Conservation (phyloP, 2,113 vertebrate species). For the Datnioides undecimradiatus region DNA sequence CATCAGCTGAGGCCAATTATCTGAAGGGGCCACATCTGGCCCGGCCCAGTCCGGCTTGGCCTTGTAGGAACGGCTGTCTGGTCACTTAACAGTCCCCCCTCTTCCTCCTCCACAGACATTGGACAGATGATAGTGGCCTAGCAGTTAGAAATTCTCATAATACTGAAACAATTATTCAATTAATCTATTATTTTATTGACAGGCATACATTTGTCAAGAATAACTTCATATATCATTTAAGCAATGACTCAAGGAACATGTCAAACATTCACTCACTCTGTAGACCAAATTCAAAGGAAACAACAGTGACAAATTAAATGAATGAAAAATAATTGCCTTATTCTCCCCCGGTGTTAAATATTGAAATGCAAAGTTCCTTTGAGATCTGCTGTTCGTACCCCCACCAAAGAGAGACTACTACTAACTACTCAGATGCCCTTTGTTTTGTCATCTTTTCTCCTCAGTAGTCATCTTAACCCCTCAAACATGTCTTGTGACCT, state of each 20-base stretch:
- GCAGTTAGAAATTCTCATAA: background rate
- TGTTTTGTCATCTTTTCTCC: background rate
- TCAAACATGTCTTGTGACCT: constrained; percentile 3
- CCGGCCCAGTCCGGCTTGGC: constrained; percentile 25
- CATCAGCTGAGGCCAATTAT: constrained; percentile 74
- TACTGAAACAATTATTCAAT: background rate
- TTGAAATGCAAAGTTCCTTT: no score
- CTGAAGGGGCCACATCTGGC: constrained; percentile 66
- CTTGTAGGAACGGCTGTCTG: constrained; percentile 23
- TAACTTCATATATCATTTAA: background rate
- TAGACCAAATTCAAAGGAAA: no score
- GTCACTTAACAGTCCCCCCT: constrained; percentile 18
- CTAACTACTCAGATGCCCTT: constrained; percentile 14
- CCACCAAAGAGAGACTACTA: background rate
- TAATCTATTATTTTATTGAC: background rate
- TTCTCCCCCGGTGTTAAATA: no score
- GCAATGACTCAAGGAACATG: background rate
- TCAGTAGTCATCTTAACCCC: background rate
- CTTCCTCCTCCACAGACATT: background rate
- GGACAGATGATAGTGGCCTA: background rate
- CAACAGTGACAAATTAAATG: no score
- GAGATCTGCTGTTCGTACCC: background rate
- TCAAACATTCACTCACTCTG: background rate
- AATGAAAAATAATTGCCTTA: no score
- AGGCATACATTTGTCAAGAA: background rate